Base-by-base conservation (phyloP, 2,888 invertebrate species). In the Bombyx huttoni region DNA sequence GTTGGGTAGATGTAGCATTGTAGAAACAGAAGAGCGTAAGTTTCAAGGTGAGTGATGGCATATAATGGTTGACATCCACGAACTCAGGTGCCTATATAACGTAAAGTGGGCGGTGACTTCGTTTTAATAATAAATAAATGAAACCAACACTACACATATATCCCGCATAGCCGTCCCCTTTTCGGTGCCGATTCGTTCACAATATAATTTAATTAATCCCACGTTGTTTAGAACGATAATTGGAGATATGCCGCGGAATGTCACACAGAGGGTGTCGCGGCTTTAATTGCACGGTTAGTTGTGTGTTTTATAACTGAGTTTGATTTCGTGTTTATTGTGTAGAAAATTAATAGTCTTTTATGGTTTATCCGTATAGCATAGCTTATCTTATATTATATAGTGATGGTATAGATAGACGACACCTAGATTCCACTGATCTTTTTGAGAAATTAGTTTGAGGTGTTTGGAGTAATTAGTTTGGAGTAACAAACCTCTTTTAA, bases 161-260 rank as follows among this genome's bases (percentile, higher is more conserved):
- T 12, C 40, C 7, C 40, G 12, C 40, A 40, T 12, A 40, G 12
- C 3, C 67, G 62, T 67, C 59, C 61, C 61, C 54, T 53, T 24
- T 57, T 61, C 57, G 57, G 58, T 35, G n/a, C 54, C 65, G 60
- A 65, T 67, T 68, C 70, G 74, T 71, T 71, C 67, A 66, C 65
- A 69, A 70, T 72, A 68, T 73, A 78, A 80, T 79, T 77, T 75
- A 81, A 79, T 81, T 78, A 78, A 74, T 75, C 65, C 67, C 62
- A 67, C 67, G 59, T 67, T 75, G 70, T 75, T 75, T 71, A 68
- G 68, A 68, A 73, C 75, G 72, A 78, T 79, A 79, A 78, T 79
- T 78, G 78, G 71, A 57, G 62, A 73, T 68, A 70, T 72, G 76
- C 71, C 67, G 64, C 59, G 73, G 71, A 68, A 75, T 77, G 74